Percentiles rank a stretch among this genome's conserved stretches.
phyloP scores from a whole-genome alignment of 2,113 vertebrate species.

The Collichthys lucidus region DNA sequence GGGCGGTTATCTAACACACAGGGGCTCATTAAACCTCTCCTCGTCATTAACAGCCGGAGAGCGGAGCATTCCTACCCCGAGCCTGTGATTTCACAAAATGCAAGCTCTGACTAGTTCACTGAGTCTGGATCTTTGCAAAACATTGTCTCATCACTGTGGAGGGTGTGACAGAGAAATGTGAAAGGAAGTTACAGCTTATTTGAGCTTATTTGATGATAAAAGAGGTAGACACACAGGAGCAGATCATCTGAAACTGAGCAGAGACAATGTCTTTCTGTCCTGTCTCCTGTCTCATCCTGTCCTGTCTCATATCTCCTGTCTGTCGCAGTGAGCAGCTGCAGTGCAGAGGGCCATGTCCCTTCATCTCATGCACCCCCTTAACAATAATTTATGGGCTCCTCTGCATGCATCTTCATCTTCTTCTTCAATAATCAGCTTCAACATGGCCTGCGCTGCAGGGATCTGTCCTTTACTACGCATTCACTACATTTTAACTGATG shows the following conservation, averaged over 20 bases:
- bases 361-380: conserved; percentile 5
- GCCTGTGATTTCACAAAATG: conserved; percentile 27
- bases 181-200: background rate
- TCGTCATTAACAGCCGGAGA: conserved; percentile 31
- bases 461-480: too few relatives aligned
- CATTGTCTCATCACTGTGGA: conserved; percentile 1
- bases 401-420: background rate
- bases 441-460: too few relatives aligned
- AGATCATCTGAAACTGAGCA: background rate
- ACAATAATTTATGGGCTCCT: conserved; percentile 33
- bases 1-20: conserved; percentile 68
- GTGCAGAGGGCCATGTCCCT: conserved; percentile 34
- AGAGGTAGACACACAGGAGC: background rate
- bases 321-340: conserved; percentile 68
- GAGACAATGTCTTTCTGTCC: conserved; percentile 14
- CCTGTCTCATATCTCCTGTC: conserved; percentile 7
- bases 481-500: conserved; percentile 16
- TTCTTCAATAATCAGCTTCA: background rate
- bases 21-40: conserved; percentile 40
- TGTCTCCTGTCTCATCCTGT: conserved; percentile 8
- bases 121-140: conserved; percentile 3
- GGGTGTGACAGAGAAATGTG: conserved; percentile 50
- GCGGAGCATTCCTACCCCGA: conserved; percentile 48
- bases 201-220: too few relatives aligned
- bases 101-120: conserved; percentile 69